Percentiles rank a stretch among this genome's conserved stretches.
These are phyloP conservation scores for Molossus alvarezi DNA, from an alignment of 2,797 vertebrate species.

Conservation along the genomic window DNA sequence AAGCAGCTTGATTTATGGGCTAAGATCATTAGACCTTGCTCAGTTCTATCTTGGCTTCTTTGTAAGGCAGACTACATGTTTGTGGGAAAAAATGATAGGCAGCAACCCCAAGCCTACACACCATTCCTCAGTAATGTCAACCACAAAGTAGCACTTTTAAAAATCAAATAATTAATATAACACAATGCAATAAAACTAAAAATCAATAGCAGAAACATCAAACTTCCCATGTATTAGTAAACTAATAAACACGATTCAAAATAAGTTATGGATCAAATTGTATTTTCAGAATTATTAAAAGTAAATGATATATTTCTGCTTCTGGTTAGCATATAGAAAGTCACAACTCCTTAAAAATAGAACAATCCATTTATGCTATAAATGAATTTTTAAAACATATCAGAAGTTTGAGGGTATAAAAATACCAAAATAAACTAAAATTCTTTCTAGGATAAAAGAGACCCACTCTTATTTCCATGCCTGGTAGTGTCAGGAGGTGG, in stretches of 20 bases:
- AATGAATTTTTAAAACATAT: background rate
- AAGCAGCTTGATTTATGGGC: background rate
- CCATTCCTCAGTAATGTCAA: background rate
- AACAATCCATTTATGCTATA: background rate
- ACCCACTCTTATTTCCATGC: background rate
- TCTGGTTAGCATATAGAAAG: background rate
- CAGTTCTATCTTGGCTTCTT: background rate
- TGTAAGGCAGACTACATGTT: background rate
- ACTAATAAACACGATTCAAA: constrained; percentile 10
- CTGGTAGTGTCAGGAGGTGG: background rate
- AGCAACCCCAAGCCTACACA: background rate
- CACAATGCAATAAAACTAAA: background rate
- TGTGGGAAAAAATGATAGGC: background rate
- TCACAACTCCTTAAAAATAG: background rate
- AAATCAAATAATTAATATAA: background rate
- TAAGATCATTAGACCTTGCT: background rate
- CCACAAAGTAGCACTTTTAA: background rate
- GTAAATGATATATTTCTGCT: background rate
- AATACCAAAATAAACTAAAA: background rate
- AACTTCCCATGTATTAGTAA: background rate
- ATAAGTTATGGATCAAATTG: background rate
- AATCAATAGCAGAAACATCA: background rate
- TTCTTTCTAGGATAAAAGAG: background rate
- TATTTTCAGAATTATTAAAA: background rate
- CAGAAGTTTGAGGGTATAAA: background rate